A percentile compares a stretch with the other conserved stretches of the same genome.
Conservation (phyloP, 2,113 vertebrate genomes). For the Colius striatus region DNA sequence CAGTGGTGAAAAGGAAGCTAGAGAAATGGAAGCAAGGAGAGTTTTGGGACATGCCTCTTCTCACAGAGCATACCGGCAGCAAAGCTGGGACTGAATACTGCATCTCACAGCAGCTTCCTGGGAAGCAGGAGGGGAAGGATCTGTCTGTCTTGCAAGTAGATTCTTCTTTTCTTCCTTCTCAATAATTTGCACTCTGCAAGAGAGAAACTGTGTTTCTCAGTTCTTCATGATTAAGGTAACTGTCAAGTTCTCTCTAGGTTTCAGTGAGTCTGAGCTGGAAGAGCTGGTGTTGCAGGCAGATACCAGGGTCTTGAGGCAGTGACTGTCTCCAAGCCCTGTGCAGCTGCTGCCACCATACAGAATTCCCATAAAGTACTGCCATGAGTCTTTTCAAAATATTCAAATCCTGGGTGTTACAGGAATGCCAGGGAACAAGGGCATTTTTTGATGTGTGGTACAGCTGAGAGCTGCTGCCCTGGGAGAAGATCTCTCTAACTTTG, state of each 20-base stretch:
- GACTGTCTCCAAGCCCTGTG: neutral
- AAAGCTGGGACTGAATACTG: neutral
- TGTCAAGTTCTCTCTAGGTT: neutral
- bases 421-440: neutral
- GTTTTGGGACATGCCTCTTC: neutral
- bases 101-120: neutral
- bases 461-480: neutral
- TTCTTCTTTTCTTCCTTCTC: neutral
- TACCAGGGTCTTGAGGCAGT: too few relatives aligned
- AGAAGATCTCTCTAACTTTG: neutral
- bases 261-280: neutral
- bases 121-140: neutral
- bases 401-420: neutral
- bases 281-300: neutral
- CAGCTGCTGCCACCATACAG: neutral
- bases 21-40: neutral
- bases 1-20: neutral
- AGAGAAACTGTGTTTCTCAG: neutral
- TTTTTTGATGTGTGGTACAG: neutral
- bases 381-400: neutral
- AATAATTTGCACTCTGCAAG: neutral
- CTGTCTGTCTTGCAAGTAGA: accelerated
- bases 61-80: neutral
- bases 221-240: neutral
- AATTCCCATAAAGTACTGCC: neutral